Base-by-base conservation (phyloP, 2,888 invertebrate species). In the Morpho achilles region DNA sequence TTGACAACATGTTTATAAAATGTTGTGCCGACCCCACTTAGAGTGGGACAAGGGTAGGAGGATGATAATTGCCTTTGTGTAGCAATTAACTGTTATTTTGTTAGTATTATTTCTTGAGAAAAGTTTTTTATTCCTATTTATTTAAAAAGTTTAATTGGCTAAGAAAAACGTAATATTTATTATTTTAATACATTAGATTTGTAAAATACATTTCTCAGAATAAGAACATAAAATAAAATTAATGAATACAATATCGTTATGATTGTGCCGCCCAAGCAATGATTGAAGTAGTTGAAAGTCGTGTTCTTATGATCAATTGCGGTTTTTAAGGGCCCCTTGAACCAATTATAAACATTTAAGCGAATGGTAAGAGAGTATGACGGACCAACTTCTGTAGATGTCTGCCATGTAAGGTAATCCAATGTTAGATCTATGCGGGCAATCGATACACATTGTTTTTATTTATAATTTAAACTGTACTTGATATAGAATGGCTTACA, bases 341-440 rank as follows among this genome's bases (percentile, higher is more conserved):
- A 80, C 82, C 87, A 88, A 87, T 87, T 86, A 87, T 84, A 83
- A 84, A 80, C 82, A 84, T 84, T 87, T 84, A 84, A 86, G 82
- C 81, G 80, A 74, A 81, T 78, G 76, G 76, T 67, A 70, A 67
- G 70, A 70, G 69, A 79, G 76, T 82, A 84, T 84, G 83, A 85
- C 75, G 79, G 77, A 76, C 78, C 73, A 79, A 70, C 73, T 69
- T 67, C 74, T 67, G 76, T 76, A 73, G 77, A 74, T 75, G 79
- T 84, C 83, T 69, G 59, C 88, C 88, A 75, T 87, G 73, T 89
- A 87, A 69, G 87, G 88, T 74, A 81, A 84, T 85, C 84, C 75
- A 72, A 73, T 74, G 75, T 77, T 77, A 74, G 77, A 85, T 86
- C 83, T 76, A 74, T 71, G 80, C 76, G 76, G 76, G 72, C 70